Conservation (phyloP, 2,797 vertebrate species). For the Cuniculus paca region DNA sequence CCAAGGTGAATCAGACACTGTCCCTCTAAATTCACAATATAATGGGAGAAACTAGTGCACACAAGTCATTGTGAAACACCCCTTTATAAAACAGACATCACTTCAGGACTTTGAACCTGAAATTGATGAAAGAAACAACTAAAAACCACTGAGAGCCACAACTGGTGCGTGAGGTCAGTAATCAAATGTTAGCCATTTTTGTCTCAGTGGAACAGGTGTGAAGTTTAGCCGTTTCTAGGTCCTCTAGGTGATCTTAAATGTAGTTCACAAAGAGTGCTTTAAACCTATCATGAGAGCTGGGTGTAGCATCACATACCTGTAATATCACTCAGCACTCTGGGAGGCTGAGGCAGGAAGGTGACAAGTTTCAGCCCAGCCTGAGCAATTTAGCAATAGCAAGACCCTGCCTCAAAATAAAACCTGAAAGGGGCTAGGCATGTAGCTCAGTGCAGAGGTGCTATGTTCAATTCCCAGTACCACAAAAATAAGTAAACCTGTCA, state of each 20-base stretch:
- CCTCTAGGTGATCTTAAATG: neutral
- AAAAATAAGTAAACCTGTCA: neutral
- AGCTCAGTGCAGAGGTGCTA: neutral
- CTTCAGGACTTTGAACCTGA: neutral
- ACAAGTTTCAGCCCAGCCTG: neutral
- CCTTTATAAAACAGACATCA: neutral
- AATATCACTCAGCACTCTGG: neutral
- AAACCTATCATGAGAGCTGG: neutral
- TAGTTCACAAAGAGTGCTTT: neutral
- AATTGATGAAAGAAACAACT: neutral
- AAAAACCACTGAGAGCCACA: neutral
- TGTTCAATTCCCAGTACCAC: neutral
- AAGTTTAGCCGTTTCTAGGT: neutral
- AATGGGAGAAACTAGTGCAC: neutral
- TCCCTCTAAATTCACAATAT: neutral
- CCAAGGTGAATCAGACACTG: neutral
- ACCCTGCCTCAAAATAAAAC: neutral
- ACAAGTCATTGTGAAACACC: neutral
- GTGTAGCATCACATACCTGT: neutral
- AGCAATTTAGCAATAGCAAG: neutral
- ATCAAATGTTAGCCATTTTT: neutral
- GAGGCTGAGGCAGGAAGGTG: neutral
- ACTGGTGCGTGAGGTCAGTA: neutral
- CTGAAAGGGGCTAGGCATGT: neutral
- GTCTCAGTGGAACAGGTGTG: neutral